Evolutionary conservation across 2,113 vertebrate species (phyloP).

Genomic region (Antechinus flavipes): DNA sequence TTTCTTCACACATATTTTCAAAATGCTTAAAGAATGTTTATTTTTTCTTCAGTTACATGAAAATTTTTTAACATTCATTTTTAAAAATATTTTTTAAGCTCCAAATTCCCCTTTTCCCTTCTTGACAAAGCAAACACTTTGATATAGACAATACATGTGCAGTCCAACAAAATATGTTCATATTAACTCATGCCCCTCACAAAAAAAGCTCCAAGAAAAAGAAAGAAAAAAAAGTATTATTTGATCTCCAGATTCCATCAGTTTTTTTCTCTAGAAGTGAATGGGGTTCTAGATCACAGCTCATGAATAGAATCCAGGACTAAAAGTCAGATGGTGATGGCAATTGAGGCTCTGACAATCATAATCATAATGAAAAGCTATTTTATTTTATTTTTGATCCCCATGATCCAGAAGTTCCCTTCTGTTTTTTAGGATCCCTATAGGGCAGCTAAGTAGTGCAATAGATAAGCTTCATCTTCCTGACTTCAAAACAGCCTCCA

Average conservation of each 20-base stretch:
- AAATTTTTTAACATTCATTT: slow-evolving; percentile 6
- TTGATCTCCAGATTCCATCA: background rate
- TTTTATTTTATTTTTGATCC: background rate
- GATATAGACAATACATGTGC: background rate
- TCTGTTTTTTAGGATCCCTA: no score
- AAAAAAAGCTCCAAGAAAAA: background rate
- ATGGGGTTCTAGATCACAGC: background rate
- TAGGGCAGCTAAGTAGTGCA: background rate
- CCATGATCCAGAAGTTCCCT: background rate
- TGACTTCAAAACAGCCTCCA: no score
- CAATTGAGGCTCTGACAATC: background rate
- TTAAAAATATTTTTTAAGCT: background rate
- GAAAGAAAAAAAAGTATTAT: background rate
- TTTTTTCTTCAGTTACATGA: slow-evolving; percentile 31
- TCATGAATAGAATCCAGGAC: background rate
- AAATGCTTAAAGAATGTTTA: background rate
- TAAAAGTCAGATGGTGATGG: background rate
- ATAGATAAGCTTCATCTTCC: background rate
- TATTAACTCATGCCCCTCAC: background rate
- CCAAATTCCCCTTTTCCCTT: background rate
- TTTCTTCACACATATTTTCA: background rate
- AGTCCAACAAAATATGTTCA: background rate
- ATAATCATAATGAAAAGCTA: background rate
- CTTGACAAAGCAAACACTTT: background rate
- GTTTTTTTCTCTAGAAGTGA: background rate